Evolutionary conservation across 2,797 vertebrate genomes (phyloP), one percentile per base, ranked within the genome.

Genomic region (Accipiter badius): DNA sequence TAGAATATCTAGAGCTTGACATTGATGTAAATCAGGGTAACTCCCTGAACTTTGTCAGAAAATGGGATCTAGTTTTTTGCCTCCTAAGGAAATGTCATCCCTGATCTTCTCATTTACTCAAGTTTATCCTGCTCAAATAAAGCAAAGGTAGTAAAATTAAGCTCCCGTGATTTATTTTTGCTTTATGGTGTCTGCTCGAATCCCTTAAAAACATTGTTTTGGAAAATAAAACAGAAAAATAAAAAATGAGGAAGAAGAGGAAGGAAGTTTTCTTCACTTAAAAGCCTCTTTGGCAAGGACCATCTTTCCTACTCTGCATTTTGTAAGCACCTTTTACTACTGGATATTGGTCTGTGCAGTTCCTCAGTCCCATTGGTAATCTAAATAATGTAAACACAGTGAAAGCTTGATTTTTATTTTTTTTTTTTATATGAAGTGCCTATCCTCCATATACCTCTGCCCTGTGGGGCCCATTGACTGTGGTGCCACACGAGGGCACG

Each of bases 391-490:
- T 86, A 31, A 90, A 74, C 49, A 35, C 15, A 28, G 17, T 15
- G 55, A 80, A 76, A 46, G 29, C n/a, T 79, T 40, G 22, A 10
- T n/a, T 69, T 31, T 55, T 35, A 44, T 40, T 21, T 33, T 67
- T 21, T 21, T 33, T 69, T 76, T 31, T 17, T 21, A 24, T 62
- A 2, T 46, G 1, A 70, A 70, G 26, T 54, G 19, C 29, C 17
- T 52, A 0, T 81, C 40, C 22, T 86, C 31, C 12, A 0, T 39
- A 29, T 15, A 14, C 4, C 66, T 4, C 46, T 76, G 33, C 39
- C 40, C 19, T 0, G 0, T 1, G 8, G 29, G 15, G 22, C 4
- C 37, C 28, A 2, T 11, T 63, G 15, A 5, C 57, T 1, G 1
- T 70, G 18, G 4, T 77, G 44, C 55, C 40, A 2, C 1, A 1